These are phyloP conservation scores for Tenthredo mesomela DNA, from an alignment of 2,888 invertebrate species.

Conservation along the genomic window DNA sequence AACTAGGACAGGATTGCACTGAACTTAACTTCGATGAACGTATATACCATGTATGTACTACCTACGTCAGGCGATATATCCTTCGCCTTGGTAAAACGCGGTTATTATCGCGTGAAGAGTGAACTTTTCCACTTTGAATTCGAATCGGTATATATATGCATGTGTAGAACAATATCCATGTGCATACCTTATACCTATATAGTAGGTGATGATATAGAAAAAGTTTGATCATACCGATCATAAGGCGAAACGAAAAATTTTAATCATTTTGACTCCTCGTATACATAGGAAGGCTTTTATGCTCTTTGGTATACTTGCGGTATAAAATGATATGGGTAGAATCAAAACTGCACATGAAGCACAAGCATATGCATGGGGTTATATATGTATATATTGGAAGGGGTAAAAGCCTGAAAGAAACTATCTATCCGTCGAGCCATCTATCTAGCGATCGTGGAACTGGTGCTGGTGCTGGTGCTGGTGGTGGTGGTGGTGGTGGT, in stretches of 20 bases:
- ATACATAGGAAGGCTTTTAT: not conserved
- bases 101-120: not conserved
- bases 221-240: not conserved
- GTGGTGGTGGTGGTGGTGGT: constrained; percentile 13
- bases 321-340: not conserved
- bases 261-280: not conserved
- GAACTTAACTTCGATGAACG: not conserved
- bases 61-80: not conserved
- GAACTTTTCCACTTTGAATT: not conserved
- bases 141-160: not conserved
- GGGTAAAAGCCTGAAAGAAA: not conserved
- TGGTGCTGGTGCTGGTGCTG: not conserved
- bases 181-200: no score
- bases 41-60: no score
- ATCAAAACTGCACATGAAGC: not conserved
- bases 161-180: no score
- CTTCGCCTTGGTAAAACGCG: not conserved
- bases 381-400: not conserved
- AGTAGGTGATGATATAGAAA: not conserved
- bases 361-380: not conserved
- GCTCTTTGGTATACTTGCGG: not conserved
- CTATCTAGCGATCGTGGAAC: not conserved
- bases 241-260: no score
- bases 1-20: not conserved
- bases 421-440: constrained; percentile 9